Base-by-base conservation (phyloP, 2,113 vertebrate species). In the Anhinga anhinga region DNA sequence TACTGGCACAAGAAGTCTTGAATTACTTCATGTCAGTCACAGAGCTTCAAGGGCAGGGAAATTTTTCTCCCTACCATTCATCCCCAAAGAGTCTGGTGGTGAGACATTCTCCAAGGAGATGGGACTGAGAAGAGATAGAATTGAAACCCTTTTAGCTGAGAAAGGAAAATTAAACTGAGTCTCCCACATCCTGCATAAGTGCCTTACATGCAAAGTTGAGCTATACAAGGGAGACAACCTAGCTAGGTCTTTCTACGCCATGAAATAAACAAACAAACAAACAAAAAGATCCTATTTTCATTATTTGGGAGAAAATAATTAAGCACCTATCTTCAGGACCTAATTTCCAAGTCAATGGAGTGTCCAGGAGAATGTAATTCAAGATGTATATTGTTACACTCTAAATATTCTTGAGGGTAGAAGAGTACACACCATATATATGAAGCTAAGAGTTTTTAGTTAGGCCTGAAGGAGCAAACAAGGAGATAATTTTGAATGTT, bases 31-130 rank as follows among this genome's bases (percentile, higher is more conserved):
- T 15, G 19, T 30, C 49, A 58, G n/a, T 25, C 13, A 61, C 32
- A 82, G 32, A 92, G 12, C 29, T 72, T 50, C 49, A 59, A 56
- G 45, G 22, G 23, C 29, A 74, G 22, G 80, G 3, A 81, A 84
- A 0, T 47, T 81, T 56, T 66, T 21, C 26, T 32, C 62, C 53
- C 25, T 81, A 9, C 8, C 18, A 20, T 61, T 81, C 30, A 22
- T 36, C 11, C 20, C 13, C 7, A 7, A 16, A 59, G 14, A 61
- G 38, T 44, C 11, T 6, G 1, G 23, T 1, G 0, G 17, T 36
- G 44, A 81, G 49, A 78, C 2, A 3, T 69, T 87, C 40, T 69
- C 49, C 44, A 50, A 32, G 27, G 44, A 82, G 22, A 11, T 34
- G 8, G 19, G 9, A 38, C 25, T 69, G 15, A 61, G 20, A 87